phyloP scores from a whole-genome alignment of 1,140 invertebrate species.

The Bombus fervidus region DNA sequence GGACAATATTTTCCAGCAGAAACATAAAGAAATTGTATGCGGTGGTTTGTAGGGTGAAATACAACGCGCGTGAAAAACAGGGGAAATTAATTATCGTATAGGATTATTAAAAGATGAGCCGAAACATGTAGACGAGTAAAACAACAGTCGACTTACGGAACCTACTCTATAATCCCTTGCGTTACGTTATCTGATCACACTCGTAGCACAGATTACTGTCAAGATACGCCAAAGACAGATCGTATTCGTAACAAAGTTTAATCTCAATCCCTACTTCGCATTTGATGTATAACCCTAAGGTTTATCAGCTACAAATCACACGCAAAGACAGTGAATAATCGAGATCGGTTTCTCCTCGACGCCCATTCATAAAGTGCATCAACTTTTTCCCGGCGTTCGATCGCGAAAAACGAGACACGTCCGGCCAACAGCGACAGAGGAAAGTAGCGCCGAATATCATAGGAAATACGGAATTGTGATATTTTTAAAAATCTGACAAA shows the following conservation, averaged over 20 bases:
- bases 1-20: too few relatives aligned
- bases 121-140: not conserved
- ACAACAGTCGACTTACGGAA: not conserved
- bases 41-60: too few relatives aligned
- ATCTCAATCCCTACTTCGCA: not conserved
- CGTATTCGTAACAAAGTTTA: not conserved
- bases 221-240: not conserved
- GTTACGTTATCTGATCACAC: not conserved
- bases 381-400: not conserved
- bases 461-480: too few relatives aligned
- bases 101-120: too few relatives aligned
- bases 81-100: too few relatives aligned
- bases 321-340: not conserved
- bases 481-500: too few relatives aligned
- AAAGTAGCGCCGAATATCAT: too few relatives aligned
- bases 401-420: not conserved
- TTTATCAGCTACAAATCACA: not conserved
- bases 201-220: not conserved
- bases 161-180: not conserved
- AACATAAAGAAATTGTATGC: too few relatives aligned
- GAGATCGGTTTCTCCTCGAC: not conserved
- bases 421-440: too few relatives aligned
- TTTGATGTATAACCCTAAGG: not conserved
- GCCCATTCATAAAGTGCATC: not conserved
- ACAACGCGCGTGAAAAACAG: accelerated